Evolutionary conservation across 1,140 invertebrate genomes (phyloP).

Genomic region (Ceratitis capitata): DNA sequence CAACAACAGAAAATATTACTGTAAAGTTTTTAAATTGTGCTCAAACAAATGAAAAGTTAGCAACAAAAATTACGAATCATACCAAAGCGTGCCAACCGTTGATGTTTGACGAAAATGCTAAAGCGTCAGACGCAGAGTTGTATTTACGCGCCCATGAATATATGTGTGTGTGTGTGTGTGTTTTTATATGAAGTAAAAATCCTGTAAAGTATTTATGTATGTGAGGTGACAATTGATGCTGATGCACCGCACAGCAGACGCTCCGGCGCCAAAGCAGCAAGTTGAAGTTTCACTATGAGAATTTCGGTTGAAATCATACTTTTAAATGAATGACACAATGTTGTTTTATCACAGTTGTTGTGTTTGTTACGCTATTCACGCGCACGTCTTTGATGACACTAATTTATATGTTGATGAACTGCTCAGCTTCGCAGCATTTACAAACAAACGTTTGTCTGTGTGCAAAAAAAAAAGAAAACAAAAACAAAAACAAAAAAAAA

Average conservation of each 20-base stretch:
- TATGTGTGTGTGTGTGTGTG: background rate
- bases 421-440: background rate
- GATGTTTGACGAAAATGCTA: background rate
- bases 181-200: no score
- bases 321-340: background rate
- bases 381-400: background rate
- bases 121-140: background rate
- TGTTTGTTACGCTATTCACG: background rate
- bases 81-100: background rate
- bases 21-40: background rate
- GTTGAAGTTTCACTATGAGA: background rate
- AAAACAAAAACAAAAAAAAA: background rate
- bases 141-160: background rate
- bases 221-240: background rate
- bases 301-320: background rate
- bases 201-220: no score
- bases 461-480: background rate
- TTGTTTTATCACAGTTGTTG: background rate
- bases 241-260: background rate
- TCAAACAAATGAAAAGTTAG: slow-evolving; percentile 19
- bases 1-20: background rate
- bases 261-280: background rate
- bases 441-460: background rate
- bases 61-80: slow-evolving; percentile 1
- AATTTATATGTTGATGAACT: slow-evolving; percentile 39